A percentile compares a stretch with the other conserved stretches of the same genome.
Evolutionary conservation across 2,888 invertebrate species (phyloP).

Genomic region (Lasioglossum calceatum): DNA sequence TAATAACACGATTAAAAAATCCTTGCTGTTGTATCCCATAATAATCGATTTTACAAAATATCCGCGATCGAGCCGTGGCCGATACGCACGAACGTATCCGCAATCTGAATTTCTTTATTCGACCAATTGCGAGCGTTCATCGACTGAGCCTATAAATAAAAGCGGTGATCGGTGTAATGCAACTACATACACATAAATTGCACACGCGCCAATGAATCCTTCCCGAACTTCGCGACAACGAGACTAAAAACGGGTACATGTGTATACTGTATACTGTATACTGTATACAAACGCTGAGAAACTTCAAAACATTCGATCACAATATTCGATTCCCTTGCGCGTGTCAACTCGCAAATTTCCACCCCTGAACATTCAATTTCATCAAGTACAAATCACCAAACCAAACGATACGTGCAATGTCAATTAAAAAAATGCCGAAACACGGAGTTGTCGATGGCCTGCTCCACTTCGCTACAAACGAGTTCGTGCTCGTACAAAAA

Average conservation of each 20-base stretch:
- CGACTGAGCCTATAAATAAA: constrained; percentile 26
- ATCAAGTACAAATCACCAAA: background rate
- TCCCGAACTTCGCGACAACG: background rate
- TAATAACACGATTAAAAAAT: background rate
- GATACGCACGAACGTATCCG: background rate
- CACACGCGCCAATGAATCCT: background rate
- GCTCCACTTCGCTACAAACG: background rate
- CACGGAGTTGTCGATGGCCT: background rate
- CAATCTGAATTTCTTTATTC: background rate
- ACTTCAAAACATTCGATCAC: background rate
- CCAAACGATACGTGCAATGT: background rate
- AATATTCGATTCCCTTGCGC: background rate
- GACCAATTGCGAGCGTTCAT: background rate
- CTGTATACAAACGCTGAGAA: background rate
- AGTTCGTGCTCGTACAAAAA: background rate
- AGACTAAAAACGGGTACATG: background rate
- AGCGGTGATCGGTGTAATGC: background rate
- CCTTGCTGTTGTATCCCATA: background rate
- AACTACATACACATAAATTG: background rate
- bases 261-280: no score
- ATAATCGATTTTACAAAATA: background rate
- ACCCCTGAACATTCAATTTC: background rate
- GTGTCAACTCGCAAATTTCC: background rate
- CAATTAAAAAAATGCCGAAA: background rate
- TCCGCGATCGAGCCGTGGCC: background rate